These are phyloP conservation scores for Tetramorium alpestre DNA, from an alignment of 1,140 invertebrate species.

Conservation along the genomic window DNA sequence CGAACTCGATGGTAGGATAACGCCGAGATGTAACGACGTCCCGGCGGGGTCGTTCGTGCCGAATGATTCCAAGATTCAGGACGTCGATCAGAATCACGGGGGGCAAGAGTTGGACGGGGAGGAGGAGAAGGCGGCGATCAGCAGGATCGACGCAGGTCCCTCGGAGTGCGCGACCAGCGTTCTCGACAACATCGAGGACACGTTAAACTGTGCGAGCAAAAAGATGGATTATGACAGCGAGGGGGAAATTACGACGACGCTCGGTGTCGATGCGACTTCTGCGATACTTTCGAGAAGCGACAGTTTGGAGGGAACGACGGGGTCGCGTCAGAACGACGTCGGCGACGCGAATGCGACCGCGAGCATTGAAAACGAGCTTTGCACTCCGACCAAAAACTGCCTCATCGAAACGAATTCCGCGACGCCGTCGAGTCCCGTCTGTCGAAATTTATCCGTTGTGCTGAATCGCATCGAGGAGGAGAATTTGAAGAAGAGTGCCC, in stretches of 20 bases:
- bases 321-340: conserved; percentile 15
- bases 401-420: too few species aligned
- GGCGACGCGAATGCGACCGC: background rate
- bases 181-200: background rate
- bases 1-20: background rate
- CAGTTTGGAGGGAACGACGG: background rate
- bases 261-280: conserved; percentile 30
- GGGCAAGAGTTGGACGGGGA: too few species aligned
- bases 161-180: background rate
- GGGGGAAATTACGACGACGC: background rate
- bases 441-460: conserved; percentile 23
- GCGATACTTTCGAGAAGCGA: background rate
- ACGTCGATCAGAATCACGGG: too few species aligned
- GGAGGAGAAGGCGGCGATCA: background rate
- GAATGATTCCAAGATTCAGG: background rate
- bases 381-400: background rate
- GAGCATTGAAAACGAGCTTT: background rate
- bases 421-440: background rate
- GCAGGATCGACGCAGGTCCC: background rate
- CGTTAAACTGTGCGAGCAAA: too few species aligned
- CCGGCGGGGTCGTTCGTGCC: background rate
- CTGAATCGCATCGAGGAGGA: conserved; percentile 39
- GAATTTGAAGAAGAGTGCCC: background rate
- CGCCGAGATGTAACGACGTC: background rate
- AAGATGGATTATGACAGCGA: conserved; percentile 15